Evolutionary conservation across 2,797 vertebrate genomes (phyloP).

Genomic region (Toxotes lorentzi): DNA sequence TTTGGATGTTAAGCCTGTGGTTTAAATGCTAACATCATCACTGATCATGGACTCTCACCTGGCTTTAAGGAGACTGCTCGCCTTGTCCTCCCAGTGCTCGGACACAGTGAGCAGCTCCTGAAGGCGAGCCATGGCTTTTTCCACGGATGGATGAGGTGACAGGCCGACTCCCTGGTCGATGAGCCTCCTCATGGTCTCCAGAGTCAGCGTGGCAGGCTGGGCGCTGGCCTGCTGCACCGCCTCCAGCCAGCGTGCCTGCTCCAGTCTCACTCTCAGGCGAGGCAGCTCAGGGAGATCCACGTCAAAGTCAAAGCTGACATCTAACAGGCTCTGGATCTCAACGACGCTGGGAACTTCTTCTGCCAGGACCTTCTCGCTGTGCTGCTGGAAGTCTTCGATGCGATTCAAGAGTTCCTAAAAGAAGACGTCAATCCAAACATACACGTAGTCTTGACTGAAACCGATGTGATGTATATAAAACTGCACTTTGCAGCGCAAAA

Average conservation of each 20-base stretch:
- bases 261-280: constrained; percentile 88
- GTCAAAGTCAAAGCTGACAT: constrained; percentile 93
- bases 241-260: constrained; percentile 94
- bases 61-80: constrained; percentile 92
- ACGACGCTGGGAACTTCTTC: constrained; percentile 86
- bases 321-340: constrained; percentile 91
- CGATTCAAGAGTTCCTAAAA: constrained; percentile 91
- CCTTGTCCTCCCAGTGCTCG: constrained; percentile 96
- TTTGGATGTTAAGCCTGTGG: constrained; percentile 1
- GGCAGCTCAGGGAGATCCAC: constrained; percentile 92
- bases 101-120: constrained; percentile 96
- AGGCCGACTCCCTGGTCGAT: constrained; percentile 96
- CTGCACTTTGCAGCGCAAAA: background rate
- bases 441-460: background rate
- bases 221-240: constrained; percentile 87
- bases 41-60: constrained; percentile 84
- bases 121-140: constrained; percentile 94
- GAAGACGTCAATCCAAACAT: background rate
- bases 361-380: constrained; percentile 90
- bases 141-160: constrained; percentile 88
- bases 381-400: constrained; percentile 95
- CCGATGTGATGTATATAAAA: background rate
- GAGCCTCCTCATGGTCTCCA: constrained; percentile 94
- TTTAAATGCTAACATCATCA: background rate
- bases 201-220: constrained; percentile 83